phyloP scores from a whole-genome alignment of 2,113 vertebrate species.

The Propithecus coquereli region DNA sequence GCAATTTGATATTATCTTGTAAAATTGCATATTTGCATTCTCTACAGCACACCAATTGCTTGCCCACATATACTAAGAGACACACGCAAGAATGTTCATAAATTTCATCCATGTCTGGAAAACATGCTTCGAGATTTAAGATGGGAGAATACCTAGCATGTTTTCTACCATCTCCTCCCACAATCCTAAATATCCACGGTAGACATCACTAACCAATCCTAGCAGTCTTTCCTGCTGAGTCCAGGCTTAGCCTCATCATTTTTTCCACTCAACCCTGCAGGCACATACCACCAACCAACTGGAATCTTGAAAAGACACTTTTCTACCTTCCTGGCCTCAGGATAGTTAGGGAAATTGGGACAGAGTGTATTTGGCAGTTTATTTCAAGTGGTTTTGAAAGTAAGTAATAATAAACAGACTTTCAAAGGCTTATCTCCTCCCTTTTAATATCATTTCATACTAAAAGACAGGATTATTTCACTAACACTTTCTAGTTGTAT shows the following conservation, averaged over 20 bases:
- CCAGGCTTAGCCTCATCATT: background rate
- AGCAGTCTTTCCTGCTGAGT: background rate
- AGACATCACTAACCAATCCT: background rate
- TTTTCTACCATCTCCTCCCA: background rate
- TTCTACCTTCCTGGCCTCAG: background rate
- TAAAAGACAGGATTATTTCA: slow-evolving; percentile 11
- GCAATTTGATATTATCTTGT: background rate
- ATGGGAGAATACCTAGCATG: background rate
- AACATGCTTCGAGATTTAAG: background rate
- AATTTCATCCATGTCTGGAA: background rate
- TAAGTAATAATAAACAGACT: background rate
- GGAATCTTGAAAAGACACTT: background rate
- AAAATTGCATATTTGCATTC: background rate
- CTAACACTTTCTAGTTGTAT: background rate
- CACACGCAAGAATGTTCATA: background rate
- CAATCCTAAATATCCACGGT: background rate
- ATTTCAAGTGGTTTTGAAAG: background rate
- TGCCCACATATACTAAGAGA: background rate
- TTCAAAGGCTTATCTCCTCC: background rate
- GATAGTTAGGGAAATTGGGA: background rate
- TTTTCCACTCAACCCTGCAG: background rate
- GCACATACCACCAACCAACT: background rate
- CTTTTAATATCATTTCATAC: background rate
- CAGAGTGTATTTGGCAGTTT: background rate
- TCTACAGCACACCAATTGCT: background rate